Evolutionary conservation across 1,140 invertebrate species (phyloP), one percentile per base, ranked within the genome.

Genomic region (Drosophila arawakana): DNA sequence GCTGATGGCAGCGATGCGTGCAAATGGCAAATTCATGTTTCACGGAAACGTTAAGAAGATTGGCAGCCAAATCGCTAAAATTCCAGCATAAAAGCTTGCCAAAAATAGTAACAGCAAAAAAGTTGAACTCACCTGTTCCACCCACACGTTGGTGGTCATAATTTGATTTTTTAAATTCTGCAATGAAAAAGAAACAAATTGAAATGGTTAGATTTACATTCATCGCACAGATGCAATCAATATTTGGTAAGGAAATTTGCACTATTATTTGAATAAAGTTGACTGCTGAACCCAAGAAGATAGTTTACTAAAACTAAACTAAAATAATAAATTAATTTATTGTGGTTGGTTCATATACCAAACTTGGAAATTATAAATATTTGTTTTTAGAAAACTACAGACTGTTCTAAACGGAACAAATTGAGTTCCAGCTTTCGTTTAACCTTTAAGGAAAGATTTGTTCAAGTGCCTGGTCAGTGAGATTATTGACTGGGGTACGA

Each of bases 101-200:
- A 39, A 52, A 55, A 44, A 39, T 44, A 55, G 41, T 41, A 49
- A 11, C 44, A 35, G n/a, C 21, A 0, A 11, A 21, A n/a, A 10
- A 35, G 9, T 71, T 59, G 18, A 76, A 93, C 95, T 96, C 93
- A 98, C 97, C 95, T 98, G 98, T 94, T 98, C 97, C 79, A 98
- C 96, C 98, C 98, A 98, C 75, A 98, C 96, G 93, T 98, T 98
- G 86, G 97, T 98, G 88, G 97, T 98, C 97, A 98, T 98, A 90
- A 98, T 98, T 95, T 98, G 98, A 94, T 97, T 98, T 93, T 97
- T 98, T 93, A 98, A 94, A 94, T 98, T 98, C 97, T 98, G 96
- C 81, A 97, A 96, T 91, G 93, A 94, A 92, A 83, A 71, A 30
- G 25, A 30, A 30, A 30, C 49, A 61, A 58, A 78, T 61, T 3